Conservation (phyloP, 2,888 invertebrate genomes). For the Morpho helenor region DNA sequence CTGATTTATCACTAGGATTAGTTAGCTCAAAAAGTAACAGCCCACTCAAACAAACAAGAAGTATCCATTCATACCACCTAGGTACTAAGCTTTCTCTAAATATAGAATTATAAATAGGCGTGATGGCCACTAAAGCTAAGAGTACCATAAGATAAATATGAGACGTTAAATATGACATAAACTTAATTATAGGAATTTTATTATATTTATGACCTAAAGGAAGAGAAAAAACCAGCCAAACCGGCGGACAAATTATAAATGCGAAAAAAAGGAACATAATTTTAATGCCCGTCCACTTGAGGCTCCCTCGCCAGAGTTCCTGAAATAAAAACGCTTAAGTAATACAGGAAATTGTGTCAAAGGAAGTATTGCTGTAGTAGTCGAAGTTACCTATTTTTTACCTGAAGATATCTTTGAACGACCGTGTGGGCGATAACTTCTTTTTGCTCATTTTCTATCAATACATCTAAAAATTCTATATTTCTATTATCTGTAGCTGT, state of each 20-base stretch:
- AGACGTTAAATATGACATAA: constrained; percentile 99
- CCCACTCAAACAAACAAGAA: constrained; percentile 96
- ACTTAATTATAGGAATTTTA: constrained; percentile 99
- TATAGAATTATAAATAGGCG: constrained; percentile 89
- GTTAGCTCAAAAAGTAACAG: constrained; percentile 97
- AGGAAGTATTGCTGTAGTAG: constrained; percentile 30
- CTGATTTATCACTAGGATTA: constrained; percentile 98
- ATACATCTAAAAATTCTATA: constrained; percentile 95
- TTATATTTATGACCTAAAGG: constrained; percentile 97
- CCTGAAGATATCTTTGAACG: constrained; percentile 97
- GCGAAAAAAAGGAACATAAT: constrained; percentile 95
- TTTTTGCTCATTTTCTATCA: constrained; percentile 99
- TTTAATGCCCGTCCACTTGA: constrained; percentile 98
- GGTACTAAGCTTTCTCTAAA: constrained; percentile 89
- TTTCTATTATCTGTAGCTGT: constrained; percentile 97
- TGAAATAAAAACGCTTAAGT: constrained; percentile 58
- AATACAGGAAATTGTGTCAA: constrained; percentile 13
- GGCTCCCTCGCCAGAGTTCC: constrained; percentile 98
- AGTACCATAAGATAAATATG: constrained; percentile 98
- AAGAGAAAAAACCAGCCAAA: constrained; percentile 97
- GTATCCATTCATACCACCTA: constrained; percentile 97
- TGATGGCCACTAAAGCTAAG: constrained; percentile 92
- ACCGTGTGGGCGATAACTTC: constrained; percentile 98
- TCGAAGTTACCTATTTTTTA: constrained; percentile 81
- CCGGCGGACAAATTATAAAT: constrained; percentile 95